Conservation (phyloP, 2,113 vertebrate species). For the Donacobius atricapilla region DNA sequence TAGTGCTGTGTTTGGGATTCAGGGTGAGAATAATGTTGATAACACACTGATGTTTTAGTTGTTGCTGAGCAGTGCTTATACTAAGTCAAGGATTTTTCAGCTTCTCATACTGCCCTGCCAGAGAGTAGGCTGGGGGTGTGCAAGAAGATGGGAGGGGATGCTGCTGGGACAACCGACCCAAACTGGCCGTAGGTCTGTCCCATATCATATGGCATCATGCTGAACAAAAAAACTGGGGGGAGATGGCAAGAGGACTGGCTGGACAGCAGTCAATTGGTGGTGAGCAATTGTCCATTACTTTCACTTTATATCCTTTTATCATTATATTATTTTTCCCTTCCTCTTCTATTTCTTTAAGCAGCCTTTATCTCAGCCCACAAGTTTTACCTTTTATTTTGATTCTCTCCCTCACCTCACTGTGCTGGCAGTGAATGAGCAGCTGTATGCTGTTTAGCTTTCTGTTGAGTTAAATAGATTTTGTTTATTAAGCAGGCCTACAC, state of each 20-base stretch:
- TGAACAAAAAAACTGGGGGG: background rate
- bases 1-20: background rate
- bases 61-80: background rate
- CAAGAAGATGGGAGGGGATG: background rate
- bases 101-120: background rate
- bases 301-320: background rate
- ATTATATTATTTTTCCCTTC: background rate
- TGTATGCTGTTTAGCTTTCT: background rate
- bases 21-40: background rate
- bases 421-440: background rate
- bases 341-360: background rate
- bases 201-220: no score
- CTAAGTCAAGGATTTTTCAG: background rate
- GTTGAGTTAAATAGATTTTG: background rate
- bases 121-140: background rate
- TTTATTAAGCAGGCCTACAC: background rate
- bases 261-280: background rate
- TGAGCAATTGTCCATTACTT: background rate
- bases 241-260: background rate
- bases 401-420: background rate
- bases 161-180: background rate
- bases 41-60: background rate
- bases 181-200: background rate
- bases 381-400: background rate
- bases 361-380: background rate